Evolutionary conservation across 2,888 invertebrate species (phyloP), one percentile per base, ranked within the genome.

Genomic region (Lasioglossum villosulum): DNA sequence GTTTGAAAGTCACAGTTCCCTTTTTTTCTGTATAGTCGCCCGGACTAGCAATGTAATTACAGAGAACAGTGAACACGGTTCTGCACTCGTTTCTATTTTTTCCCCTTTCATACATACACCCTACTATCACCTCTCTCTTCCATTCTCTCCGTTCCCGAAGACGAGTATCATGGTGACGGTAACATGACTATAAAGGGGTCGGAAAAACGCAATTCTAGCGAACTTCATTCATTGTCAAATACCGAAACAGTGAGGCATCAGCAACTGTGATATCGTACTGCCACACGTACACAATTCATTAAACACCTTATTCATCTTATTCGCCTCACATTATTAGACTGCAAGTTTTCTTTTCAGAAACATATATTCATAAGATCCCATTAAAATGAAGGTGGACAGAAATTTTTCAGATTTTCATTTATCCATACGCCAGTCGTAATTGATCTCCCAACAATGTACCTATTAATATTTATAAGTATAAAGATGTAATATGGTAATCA

Each of bases 31-130:
- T 37, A 68, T 68, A 68, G 68, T 68, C 68, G 68, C 10, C 23
- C 12, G 23, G 68, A 68, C 68, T 37, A 68, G 68, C 37, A 23
- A 37, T 23, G 68, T 68, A 68, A 68, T 68, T 68, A 68, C 68
- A 68, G 23, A 68, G 68, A 68, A 68, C 68, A 68, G 37, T 68
- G 68, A 23, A 68, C 68, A 68, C 23, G 68, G 23, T 68, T 68
- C 68, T 68, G 68, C 68, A 68, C 68, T 68, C 68, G 37, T 68
- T 68, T 68, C 34, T 68, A 23, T 68, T 68, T 37, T 30, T 68
- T 68, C 8, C 27, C 23, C 37, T 68, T 68, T 68, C 68, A 37
- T 23, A 23, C 10, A 4, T 1, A 37, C 23, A 37, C 23, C 37
- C 10, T 37, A 4, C 68, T 37, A 37, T 68, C 68, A 34, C 68